Evolutionary conservation across 2,113 vertebrate genomes (phyloP), one percentile per base, ranked within the genome.

Genomic region (Irena cyanogastra): DNA sequence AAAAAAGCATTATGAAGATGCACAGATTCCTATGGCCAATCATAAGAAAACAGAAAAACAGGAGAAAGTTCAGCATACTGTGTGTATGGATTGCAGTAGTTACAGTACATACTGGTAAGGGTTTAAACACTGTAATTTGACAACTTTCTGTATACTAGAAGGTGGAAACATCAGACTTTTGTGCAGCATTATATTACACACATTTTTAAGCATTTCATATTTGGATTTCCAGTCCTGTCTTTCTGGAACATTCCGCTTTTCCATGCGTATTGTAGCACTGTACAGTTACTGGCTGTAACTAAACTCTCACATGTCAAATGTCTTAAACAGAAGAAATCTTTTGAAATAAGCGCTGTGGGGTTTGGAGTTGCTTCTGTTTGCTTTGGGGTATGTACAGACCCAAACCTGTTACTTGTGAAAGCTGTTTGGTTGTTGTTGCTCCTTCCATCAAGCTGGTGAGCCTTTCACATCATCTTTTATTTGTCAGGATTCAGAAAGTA

Each of bases 81-180:
- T 99, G 82, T 99, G 99, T 94, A 99, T 99, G 99, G 99, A 99
- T 97, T 99, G 99, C 97, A 99, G 99, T 97, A 99, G 98, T 98
- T 99, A 99, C 98, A 99, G 99, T 85, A 98, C 99, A 30, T 99
- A 99, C 95, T 99, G 99, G 99, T 99, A 97, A 98, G 99, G 12
- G 69, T 95, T 95, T 83, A 87, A 92, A 77, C 0, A 5, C 54
- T 78, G 39, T 54, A 44, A 47, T 77, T 56, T 65, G 24, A 22
- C 37, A 45, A 31, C 14, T 17, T 65, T n/a, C 68, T 75, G 6
- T 24, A 1, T 79, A 19, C 14, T 53, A 13, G 37, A 84, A 69
- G 16, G 11, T 42, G n/a, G 52, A 85, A 68, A 21, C 33, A 17
- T 65, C 7, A 66, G 33, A 42, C 10, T 75, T 6, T 33, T 9